Evolutionary conservation across 2,113 vertebrate species (phyloP), one percentile per base, ranked within the genome.

Genomic region (Hystrix brachyura): DNA sequence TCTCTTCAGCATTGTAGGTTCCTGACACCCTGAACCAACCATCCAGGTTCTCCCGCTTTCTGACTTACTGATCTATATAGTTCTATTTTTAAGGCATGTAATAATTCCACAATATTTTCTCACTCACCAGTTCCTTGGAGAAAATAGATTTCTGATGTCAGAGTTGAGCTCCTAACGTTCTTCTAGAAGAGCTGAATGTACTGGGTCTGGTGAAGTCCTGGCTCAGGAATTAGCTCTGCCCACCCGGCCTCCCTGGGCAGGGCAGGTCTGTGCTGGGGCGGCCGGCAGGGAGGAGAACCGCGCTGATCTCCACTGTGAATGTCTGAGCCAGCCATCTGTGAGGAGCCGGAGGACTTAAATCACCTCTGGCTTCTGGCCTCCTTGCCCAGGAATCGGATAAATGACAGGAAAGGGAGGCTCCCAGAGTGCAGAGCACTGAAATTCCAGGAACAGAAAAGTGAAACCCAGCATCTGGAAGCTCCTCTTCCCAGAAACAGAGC

Each of bases 41-140:
- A 29, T 10, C 15, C 23, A 74, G 14, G 10, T 48, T 10, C 7
- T 53, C 18, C 80, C 15, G 51, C 32, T 23, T 21, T 21, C 43
- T 13, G 65, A 64, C 15, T 4, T 29, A 21, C 15, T 74, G 25
- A 19, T 32, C 38, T 29, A 21, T 29, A 21, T 1, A 27, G n/a
- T 83, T 71, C 69, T 43, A 10, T 46, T 23, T 12, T 74, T 74
- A 72, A 23, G 21, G 43, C 38, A 27, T 65, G 2, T 12, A 32
- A 64, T 38, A 64, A 64, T 64, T 84, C 62, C 62, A 84, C 19
- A 74, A 32, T 48, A 48, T 11, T 48, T 53, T 86, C n/a, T 78
- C 29, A 76, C 91, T 93, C 48, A 86, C 91, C 82, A 86, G 91
- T 12, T 93, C 60, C 82, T 55, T 55, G 34, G n/a, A 67, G 71